phyloP scores from a whole-genome alignment of 1,140 invertebrate genomes.

The Drosophila watanabei region DNA sequence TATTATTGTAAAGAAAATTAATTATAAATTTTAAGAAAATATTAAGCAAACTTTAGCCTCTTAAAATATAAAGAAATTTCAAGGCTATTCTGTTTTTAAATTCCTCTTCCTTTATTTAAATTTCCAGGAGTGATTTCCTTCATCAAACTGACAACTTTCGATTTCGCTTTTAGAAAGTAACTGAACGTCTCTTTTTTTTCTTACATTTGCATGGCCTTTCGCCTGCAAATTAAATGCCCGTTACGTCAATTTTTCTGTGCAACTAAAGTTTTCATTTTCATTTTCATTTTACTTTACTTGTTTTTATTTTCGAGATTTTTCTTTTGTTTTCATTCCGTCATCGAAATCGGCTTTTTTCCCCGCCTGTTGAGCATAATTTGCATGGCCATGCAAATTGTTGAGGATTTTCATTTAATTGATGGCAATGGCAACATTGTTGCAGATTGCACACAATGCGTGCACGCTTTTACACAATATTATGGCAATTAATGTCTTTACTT shows the following conservation, averaged over 20 bases:
- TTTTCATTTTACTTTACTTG: constrained; percentile 16
- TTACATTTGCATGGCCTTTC: constrained; percentile 45
- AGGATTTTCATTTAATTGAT: constrained; percentile 66
- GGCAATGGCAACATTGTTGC: constrained; percentile 43
- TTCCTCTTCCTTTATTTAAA: constrained; percentile 13
- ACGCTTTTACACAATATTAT: constrained; percentile 31
- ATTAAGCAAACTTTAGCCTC: too few species aligned
- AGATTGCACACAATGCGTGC: constrained; percentile 37
- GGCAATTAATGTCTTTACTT: constrained; percentile 37
- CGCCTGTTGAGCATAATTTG: constrained; percentile 54
- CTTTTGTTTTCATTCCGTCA: constrained; percentile 6
- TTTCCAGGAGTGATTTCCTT: constrained; percentile 35
- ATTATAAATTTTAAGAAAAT: neutral
- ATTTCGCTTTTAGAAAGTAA: constrained; percentile 66
- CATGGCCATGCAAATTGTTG: constrained; percentile 63
- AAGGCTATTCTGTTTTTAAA: neutral
- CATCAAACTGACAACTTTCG: constrained; percentile 45
- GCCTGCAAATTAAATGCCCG: constrained; percentile 58
- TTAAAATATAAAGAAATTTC: neutral
- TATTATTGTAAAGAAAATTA: neutral
- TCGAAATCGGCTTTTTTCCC: constrained; percentile 11
- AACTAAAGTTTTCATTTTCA: constrained; percentile 38
- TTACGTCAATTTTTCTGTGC: constrained; percentile 64
- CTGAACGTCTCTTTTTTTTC: constrained; percentile 11
- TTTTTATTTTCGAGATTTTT: constrained; percentile 5